These are phyloP conservation scores for Trimorus sp. DNA, from an alignment of 2,888 invertebrate species.

Conservation along the genomic window DNA sequence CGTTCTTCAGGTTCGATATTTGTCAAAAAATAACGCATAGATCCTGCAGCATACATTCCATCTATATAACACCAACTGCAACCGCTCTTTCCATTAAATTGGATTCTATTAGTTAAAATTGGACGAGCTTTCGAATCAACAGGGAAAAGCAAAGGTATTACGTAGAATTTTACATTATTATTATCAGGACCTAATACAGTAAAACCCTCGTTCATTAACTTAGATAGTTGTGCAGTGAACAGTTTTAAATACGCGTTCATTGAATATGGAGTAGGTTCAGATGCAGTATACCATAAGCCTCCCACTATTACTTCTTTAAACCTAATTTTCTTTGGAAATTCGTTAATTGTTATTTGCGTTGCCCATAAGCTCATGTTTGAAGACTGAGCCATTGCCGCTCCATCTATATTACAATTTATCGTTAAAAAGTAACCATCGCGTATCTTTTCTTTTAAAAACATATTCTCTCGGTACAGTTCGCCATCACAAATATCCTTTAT, in stretches of 20 bases:
- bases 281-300: conserved; percentile 49
- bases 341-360: conserved; percentile 54
- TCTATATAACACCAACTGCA: conserved; percentile 13
- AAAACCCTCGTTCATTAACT: conserved; percentile 45
- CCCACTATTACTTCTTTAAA: conserved; percentile 52
- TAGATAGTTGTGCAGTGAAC: conserved; percentile 30
- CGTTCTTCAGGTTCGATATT: background rate
- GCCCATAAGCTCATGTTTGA: conserved; percentile 57
- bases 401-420: conserved; percentile 60
- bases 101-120: conserved; percentile 3
- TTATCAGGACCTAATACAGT: conserved; percentile 20
- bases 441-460: conserved; percentile 3
- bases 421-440: conserved; percentile 44
- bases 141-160: conserved; percentile 50
- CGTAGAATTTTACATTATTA: conserved; percentile 35
- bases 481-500: conserved; percentile 44
- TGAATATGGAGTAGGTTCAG: conserved; percentile 48
- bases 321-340: conserved; percentile 54
- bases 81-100: conserved; percentile 4
- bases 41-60: background rate
- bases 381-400: conserved; percentile 41
- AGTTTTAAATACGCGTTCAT: conserved; percentile 61
- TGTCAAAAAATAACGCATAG: background rate
- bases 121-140: conserved; percentile 14
- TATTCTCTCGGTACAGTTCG: conserved; percentile 38